Percentiles rank a stretch among this genome's conserved stretches.
Conservation (phyloP, 2,113 vertebrate species). For the Salvelinus fontinalis region DNA sequence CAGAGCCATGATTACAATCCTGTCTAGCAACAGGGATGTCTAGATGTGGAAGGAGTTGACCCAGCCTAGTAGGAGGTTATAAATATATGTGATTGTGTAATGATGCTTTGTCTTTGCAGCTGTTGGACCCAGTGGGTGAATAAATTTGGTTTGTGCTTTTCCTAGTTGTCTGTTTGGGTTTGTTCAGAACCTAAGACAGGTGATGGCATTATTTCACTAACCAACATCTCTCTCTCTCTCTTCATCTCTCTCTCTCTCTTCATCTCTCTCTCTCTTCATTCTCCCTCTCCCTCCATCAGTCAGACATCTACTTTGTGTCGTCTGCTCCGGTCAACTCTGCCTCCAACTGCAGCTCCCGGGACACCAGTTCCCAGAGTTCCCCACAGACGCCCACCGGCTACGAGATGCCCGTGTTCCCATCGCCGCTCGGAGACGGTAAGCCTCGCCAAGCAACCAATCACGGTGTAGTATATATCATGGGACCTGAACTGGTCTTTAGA, state of each 20-base stretch:
- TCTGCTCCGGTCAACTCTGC: constrained; percentile 81
- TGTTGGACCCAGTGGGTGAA: no score
- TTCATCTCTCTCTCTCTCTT: not conserved
- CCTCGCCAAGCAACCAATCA: not conserved
- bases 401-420: constrained; percentile 84
- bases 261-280: not conserved
- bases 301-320: constrained; percentile 95
- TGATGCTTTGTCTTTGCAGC: no score
- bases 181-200: no score
- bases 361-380: constrained; percentile 86
- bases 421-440: constrained; percentile 87
- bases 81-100: no score
- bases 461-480: no score
- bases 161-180: no score
- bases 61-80: no score
- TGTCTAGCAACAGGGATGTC: no score
- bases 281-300: constrained; percentile 72
- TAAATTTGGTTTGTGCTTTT: no score
- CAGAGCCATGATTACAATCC: no score
- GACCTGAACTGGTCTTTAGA: no score
- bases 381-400: constrained; percentile 88
- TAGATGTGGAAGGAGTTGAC: no score
- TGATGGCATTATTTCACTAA: not conserved
- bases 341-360: constrained; percentile 87
- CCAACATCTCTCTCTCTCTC: not conserved